A percentile compares a stretch with the other conserved stretches of the same genome.
Evolutionary conservation across 1,140 invertebrate genomes (phyloP).

Genomic region (Drosophila chauvacae): DNA sequence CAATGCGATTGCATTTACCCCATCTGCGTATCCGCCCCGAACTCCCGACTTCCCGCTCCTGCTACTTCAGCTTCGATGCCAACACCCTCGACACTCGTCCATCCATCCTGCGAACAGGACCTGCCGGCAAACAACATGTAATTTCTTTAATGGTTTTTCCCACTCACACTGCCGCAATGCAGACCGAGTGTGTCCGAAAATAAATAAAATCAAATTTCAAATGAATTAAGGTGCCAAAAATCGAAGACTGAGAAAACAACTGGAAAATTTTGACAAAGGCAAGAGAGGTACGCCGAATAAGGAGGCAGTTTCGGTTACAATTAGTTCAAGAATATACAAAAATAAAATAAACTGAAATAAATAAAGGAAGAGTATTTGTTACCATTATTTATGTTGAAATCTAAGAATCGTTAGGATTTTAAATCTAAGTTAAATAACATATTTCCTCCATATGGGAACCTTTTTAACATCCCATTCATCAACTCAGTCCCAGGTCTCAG

Average conservation of each 20-base stretch:
- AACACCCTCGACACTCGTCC: constrained; percentile 34
- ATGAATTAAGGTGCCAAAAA: constrained; percentile 69
- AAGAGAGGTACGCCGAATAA: background rate
- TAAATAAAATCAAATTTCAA: constrained; percentile 58
- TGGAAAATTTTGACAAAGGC: background rate
- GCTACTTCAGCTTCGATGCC: constrained; percentile 6
- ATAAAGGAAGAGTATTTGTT: background rate
- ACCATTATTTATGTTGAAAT: background rate
- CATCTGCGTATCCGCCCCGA: constrained; percentile 10
- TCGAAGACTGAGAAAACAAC: constrained; percentile 4
- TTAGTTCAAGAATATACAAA: too few relatives aligned
- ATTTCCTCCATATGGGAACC: background rate
- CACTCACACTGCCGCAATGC: constrained; percentile 24
- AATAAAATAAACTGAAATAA: background rate
- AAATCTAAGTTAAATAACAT: background rate
- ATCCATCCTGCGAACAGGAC: constrained; percentile 38
- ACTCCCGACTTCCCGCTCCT: background rate
- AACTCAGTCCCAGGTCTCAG: background rate
- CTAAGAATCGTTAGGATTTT: background rate
- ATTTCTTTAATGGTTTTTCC: constrained; percentile 82
- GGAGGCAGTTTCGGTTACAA: background rate
- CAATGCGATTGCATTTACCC: constrained; percentile 73
- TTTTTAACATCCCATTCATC: background rate
- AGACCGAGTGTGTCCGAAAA: constrained; percentile 51
- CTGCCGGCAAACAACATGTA: constrained; percentile 61